These are phyloP conservation scores for Eupithecia exiguata DNA, from an alignment of 2,888 invertebrate genomes.

Conservation along the genomic window DNA sequence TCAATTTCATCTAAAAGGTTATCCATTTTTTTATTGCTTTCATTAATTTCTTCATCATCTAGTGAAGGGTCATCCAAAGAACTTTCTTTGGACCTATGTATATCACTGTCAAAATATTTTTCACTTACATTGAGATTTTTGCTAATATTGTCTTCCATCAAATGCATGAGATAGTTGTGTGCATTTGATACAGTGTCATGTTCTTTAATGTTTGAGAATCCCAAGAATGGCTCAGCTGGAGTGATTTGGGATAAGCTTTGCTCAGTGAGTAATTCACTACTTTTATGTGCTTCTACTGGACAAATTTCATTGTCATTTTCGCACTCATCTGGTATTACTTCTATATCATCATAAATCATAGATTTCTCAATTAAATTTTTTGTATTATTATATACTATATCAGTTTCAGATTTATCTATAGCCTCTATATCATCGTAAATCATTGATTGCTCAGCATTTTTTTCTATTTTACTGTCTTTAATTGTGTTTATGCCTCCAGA, in stretches of 20 bases:
- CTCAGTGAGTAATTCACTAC: constrained; percentile 34
- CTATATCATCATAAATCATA: constrained; percentile 9
- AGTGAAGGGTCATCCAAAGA: background rate
- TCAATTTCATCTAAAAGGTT: constrained; percentile 3
- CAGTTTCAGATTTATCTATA: constrained; percentile 9
- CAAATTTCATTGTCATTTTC: background rate
- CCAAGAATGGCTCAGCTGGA: constrained; percentile 60
- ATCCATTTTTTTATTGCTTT: constrained; percentile 12
- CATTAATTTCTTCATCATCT: constrained; percentile 9
- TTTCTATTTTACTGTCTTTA: background rate
- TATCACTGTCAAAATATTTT: background rate
- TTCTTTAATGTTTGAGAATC: constrained; percentile 51
- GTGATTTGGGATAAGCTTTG: constrained; percentile 52
- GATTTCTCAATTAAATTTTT: background rate
- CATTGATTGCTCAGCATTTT: constrained; percentile 9
- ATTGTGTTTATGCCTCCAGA: constrained; percentile 7
- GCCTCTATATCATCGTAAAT: constrained; percentile 22
- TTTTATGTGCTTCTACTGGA: background rate
- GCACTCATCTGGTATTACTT: constrained; percentile 1
- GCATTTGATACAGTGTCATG: constrained; percentile 19
- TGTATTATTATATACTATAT: background rate
- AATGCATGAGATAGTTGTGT: constrained; percentile 16
- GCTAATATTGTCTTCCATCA: constrained; percentile 13
- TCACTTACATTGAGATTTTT: constrained; percentile 4
- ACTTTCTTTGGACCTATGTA: background rate